Conservation (phyloP, 2,113 vertebrate species). For the Dipodomys spectabilis region DNA sequence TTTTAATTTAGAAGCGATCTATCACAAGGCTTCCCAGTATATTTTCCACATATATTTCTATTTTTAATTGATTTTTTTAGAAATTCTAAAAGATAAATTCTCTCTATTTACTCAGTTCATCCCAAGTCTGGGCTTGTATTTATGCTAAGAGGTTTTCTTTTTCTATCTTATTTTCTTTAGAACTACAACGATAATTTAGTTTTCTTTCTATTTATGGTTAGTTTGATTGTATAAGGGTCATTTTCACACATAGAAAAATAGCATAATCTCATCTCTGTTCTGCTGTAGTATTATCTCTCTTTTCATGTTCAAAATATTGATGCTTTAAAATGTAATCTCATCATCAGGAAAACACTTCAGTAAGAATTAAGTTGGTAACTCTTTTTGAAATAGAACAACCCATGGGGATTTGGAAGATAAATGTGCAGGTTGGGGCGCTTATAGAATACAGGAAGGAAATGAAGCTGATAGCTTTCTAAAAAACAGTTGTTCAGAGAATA, state of each 20-base stretch:
- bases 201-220: constrained; percentile 30
- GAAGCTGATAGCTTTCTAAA: background rate
- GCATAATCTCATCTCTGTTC: background rate
- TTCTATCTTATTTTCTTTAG: constrained; percentile 45
- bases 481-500: background rate
- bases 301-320: constrained; percentile 59
- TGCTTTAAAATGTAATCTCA: constrained; percentile 45
- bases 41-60: background rate
- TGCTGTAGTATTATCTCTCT: background rate
- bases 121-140: constrained; percentile 30
- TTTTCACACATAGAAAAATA: constrained; percentile 23
- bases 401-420: constrained; percentile 1
- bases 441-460: background rate
- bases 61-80: background rate
- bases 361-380: constrained; percentile 51
- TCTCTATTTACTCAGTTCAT: background rate
- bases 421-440: background rate
- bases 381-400: constrained; percentile 43
- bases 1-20: background rate
- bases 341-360: constrained; percentile 56
- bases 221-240: constrained; percentile 3
- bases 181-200: constrained; percentile 10
- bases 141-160: constrained; percentile 47
- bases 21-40: background rate
- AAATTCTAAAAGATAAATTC: background rate